Evolutionary conservation across 23 tunicate genomes (phyloP), one percentile per base, ranked within the genome.

Genomic region (Trididemnum clinides): DNA sequence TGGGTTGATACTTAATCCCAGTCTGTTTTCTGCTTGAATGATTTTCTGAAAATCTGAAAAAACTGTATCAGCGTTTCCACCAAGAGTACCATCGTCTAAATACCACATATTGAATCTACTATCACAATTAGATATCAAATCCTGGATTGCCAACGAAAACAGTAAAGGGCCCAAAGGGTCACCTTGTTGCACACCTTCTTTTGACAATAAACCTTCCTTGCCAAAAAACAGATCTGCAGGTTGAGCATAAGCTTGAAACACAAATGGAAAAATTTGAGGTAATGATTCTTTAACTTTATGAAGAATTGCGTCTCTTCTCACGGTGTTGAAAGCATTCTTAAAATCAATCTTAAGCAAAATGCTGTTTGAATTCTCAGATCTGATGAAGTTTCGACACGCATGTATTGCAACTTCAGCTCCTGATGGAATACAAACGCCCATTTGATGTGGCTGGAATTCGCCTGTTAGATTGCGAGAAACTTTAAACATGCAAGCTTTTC

Each of bases 131-230:
- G 66, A 59, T 19, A 59, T 59, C 3, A 28, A 25, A 59, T 59
- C 66, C 20, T 59, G 20, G 66, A 59, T 59, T 59, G 66, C 66
- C 66, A 59, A n/a, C 22, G 66, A 59, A 59, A 59, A 59, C 5
- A 59, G 66, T n/a, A n/a, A n/a, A n/a, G n/a, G n/a, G n/a, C n/a
- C n/a, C 66, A 59, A 59, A 19, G 66, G 66, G 22, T 59, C 66
- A 10, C 66, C 66, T 59, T 59, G 66, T n/a, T 59, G 66, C 66
- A 59, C 66, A 59, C 66, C 66, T n/a, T 59, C 66, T 28, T 59
- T 59, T 25, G 66, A 59, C 21, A 59, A 59, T 28, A 59, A n/a
- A 59, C 20, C 25, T 59, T 59, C 25, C 66, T 10, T 59, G 22
- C 66, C 66, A 59, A 59, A 59, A 28, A 59, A 59, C 66, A 59